These are phyloP conservation scores for Prenolepis imparis DNA, from an alignment of 2,888 invertebrate species.

Conservation along the genomic window DNA sequence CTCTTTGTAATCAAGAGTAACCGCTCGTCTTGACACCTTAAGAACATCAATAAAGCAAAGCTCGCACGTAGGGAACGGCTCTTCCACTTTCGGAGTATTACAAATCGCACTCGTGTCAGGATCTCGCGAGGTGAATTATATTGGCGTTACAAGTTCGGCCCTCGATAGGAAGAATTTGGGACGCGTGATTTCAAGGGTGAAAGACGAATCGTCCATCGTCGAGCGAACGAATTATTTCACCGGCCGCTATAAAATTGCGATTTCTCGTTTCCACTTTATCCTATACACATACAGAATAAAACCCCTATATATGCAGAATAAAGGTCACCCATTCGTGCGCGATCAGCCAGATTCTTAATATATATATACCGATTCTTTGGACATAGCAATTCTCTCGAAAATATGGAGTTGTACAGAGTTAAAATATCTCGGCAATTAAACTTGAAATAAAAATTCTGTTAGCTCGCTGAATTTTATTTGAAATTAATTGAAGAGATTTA, in stretches of 20 bases:
- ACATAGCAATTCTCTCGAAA: background rate
- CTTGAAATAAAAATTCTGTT: constrained; percentile 16
- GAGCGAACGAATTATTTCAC: constrained; percentile 69
- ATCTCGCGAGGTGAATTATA: constrained; percentile 60
- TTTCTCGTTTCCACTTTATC: constrained; percentile 39
- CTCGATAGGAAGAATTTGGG: constrained; percentile 41
- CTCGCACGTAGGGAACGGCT: constrained; percentile 11
- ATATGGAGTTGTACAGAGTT: background rate
- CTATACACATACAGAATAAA: background rate
- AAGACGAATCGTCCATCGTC: constrained; percentile 67
- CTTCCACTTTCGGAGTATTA: constrained; percentile 61
- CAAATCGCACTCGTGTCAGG: constrained; percentile 50
- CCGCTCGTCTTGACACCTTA: constrained; percentile 29
- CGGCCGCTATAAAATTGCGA: constrained; percentile 67
- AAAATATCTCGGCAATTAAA: background rate
- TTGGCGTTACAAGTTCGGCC: constrained; percentile 21
- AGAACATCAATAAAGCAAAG: constrained; percentile 48
- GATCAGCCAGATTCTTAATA: constrained; percentile 14
- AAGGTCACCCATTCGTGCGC: background rate
- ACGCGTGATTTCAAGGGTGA: constrained; percentile 62
- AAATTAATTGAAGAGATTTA: constrained; percentile 2
- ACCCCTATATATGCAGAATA: background rate
- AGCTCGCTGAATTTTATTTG: background rate
- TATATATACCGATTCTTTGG: background rate
- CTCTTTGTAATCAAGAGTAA: constrained; percentile 2